A percentile compares a stretch with the other conserved stretches of the same genome.
Conservation (phyloP, 2,797 vertebrate species). For the Scolopax rusticola region DNA sequence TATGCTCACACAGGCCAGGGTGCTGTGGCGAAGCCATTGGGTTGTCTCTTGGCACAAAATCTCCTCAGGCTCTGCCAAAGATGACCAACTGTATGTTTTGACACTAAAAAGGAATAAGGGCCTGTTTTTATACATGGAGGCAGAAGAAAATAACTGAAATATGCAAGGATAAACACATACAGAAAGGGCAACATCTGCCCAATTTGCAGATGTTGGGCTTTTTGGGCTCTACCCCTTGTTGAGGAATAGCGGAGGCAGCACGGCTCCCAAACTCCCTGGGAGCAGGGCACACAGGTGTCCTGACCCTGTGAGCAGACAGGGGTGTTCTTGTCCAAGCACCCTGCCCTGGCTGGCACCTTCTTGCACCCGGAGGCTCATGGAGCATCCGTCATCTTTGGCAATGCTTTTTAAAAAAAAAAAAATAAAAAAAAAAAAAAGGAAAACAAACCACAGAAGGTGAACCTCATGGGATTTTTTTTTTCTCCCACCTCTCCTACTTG, state of each 20-base stretch:
- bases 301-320: neutral
- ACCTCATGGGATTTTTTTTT: neutral
- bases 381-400: neutral
- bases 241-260: rapidly evolving
- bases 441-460: neutral
- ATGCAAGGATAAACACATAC: neutral
- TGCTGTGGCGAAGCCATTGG: neutral
- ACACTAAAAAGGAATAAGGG: neutral
- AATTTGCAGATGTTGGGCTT: neutral
- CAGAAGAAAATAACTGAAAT: neutral
- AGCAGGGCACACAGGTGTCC: neutral
- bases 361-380: neutral
- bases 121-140: neutral
- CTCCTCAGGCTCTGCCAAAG: neutral
- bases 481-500: neutral
- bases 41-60: neutral
- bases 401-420: neutral
- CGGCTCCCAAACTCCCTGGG: rapidly evolving
- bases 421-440: neutral
- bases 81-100: neutral
- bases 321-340: neutral
- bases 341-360: neutral
- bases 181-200: neutral
- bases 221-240: neutral
- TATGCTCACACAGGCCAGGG: neutral